Evolutionary conservation across 2,888 invertebrate species (phyloP).

Genomic region (Caenorhabditis sp.): DNA sequence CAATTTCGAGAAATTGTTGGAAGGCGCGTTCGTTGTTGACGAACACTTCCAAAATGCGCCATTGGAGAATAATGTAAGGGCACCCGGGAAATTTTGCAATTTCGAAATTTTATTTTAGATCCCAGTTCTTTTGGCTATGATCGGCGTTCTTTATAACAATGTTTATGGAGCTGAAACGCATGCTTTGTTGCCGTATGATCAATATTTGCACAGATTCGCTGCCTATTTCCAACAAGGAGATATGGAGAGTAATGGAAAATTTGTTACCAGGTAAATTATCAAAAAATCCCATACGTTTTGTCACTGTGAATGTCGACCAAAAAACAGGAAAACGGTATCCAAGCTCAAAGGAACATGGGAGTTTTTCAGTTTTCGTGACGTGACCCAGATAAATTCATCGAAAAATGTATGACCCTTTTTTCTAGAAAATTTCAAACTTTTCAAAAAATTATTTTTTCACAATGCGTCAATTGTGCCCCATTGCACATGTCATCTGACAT

Average conservation of each 20-base stretch:
- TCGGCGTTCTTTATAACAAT: slow-evolving; percentile 89
- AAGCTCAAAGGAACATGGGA: too few relatives aligned
- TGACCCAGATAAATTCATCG: too few relatives aligned
- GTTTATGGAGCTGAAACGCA: slow-evolving; percentile 95
- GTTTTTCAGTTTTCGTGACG: too few relatives aligned
- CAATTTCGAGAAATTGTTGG: slow-evolving; percentile 88
- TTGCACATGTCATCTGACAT: too few relatives aligned
- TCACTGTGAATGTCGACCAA: too few relatives aligned
- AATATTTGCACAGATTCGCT: slow-evolving; percentile 94
- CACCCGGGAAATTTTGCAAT: too few relatives aligned
- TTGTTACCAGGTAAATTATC: slow-evolving; percentile 72
- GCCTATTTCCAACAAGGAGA: slow-evolving; percentile 93
- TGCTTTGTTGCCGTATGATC: slow-evolving; percentile 95
- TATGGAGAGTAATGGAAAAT: slow-evolving; percentile 98
- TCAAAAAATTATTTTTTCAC: too few relatives aligned
- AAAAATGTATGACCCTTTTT: too few relatives aligned
- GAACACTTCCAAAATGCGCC: slow-evolving; percentile 88
- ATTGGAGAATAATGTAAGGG: slow-evolving; percentile 87
- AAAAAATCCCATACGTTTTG: background rate
- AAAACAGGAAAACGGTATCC: too few relatives aligned
- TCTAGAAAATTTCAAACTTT: too few relatives aligned
- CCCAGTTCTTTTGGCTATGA: slow-evolving; percentile 88
- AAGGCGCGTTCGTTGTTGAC: slow-evolving; percentile 92
- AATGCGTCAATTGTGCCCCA: too few relatives aligned
- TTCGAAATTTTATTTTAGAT: slow-evolving; percentile 79